Evolutionary conservation across 2,797 vertebrate genomes (phyloP).

Genomic region (Manis javanica): DNA sequence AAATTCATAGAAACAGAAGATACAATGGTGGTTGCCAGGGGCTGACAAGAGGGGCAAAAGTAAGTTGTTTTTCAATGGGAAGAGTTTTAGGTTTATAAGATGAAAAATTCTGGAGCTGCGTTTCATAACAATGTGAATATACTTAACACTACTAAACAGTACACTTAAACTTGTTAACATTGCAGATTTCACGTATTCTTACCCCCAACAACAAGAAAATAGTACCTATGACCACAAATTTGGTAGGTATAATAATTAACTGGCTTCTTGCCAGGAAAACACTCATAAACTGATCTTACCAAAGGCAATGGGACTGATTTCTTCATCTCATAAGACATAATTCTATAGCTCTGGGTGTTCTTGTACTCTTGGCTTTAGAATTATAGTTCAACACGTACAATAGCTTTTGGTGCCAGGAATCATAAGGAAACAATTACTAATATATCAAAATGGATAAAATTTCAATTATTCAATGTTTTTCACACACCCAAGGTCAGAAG

Average conservation of each 20-base stretch:
- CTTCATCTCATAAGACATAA: neutral
- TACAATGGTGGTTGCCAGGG: neutral
- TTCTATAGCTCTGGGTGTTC: neutral
- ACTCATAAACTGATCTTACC: neutral
- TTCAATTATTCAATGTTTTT: neutral
- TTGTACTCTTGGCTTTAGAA: neutral
- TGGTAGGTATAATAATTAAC: neutral
- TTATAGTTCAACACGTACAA: neutral
- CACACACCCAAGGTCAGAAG: neutral
- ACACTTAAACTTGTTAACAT: neutral
- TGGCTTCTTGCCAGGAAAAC: neutral
- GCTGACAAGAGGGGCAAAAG: neutral
- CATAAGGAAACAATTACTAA: neutral
- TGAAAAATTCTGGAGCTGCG: neutral
- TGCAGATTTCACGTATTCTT: neutral
- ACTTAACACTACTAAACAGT: neutral
- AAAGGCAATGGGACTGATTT: neutral
- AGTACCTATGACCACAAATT: neutral
- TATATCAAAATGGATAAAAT: neutral
- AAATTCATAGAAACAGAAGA: constrained; percentile 28
- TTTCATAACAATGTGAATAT: neutral
- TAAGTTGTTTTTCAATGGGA: neutral
- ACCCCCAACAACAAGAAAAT: neutral
- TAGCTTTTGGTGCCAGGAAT: neutral
- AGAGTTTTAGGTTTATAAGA: neutral